Evolutionary conservation across 2,113 vertebrate species (phyloP).

Genomic region (Excalfactoria chinensis): DNA sequence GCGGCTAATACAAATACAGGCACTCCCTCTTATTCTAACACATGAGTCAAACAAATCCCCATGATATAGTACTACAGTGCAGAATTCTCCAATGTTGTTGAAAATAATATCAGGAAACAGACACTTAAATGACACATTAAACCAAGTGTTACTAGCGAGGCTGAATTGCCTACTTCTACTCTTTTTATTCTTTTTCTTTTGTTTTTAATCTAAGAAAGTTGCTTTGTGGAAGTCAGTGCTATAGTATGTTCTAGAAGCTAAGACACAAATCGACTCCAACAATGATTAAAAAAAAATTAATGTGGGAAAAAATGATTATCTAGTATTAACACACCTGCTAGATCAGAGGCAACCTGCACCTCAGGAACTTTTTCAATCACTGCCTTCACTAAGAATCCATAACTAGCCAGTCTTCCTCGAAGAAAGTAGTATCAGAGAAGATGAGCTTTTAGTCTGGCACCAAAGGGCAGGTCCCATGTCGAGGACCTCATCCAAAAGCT

Average conservation of each 20-base stretch:
- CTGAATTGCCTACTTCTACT: neutral
- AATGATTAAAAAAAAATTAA: neutral
- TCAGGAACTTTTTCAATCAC: neutral
- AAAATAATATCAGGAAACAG: conserved; percentile 53
- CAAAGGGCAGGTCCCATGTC: neutral
- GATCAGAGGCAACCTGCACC: neutral
- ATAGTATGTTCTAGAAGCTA: neutral
- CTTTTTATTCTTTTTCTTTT: neutral
- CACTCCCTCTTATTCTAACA: conserved; percentile 83
- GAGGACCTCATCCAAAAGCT: neutral
- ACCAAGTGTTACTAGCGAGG: neutral
- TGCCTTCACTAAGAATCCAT: neutral
- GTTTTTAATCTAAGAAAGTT: neutral
- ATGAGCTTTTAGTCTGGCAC: neutral
- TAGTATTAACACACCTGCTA: neutral
- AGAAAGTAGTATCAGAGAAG: neutral
- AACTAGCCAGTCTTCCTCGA: neutral
- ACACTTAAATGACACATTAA: conserved; percentile 38
- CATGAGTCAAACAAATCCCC: conserved; percentile 57
- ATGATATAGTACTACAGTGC: neutral
- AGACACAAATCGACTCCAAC: neutral
- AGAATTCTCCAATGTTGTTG: conserved; percentile 58
- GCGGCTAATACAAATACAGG: conserved; percentile 83
- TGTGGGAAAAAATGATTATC: neutral
- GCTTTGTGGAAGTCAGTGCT: neutral